A percentile compares a stretch with the other conserved stretches of the same genome.
These are phyloP conservation scores for Lasioglossum leucozonium DNA, from an alignment of 2,888 invertebrate species.

Conservation along the genomic window DNA sequence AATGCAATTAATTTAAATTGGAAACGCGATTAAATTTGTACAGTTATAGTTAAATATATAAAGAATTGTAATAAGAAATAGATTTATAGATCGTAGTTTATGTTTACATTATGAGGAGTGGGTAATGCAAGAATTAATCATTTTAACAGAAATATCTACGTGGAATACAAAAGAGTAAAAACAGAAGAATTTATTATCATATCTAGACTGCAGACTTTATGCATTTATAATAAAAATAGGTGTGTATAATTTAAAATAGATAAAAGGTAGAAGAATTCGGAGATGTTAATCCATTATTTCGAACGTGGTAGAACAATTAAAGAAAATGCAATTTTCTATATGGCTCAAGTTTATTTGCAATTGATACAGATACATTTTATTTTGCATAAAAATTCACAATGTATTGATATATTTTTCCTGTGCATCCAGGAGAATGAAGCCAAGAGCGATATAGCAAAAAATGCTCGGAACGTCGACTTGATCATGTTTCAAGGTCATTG, in stretches of 20 bases:
- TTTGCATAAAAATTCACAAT: not conserved
- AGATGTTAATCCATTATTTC: not conserved
- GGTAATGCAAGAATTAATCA: not conserved
- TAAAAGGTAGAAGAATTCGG: not conserved
- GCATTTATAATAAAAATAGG: not conserved
- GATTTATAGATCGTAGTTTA: not conserved
- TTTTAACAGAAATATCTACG: not conserved
- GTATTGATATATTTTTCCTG: too few relatives aligned
- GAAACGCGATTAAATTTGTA: conserved; percentile 1
- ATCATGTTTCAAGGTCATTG: not conserved
- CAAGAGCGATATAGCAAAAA: not conserved
- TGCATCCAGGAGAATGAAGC: not conserved
- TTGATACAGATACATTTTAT: not conserved
- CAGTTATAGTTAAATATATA: not conserved
- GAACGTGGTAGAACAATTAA: not conserved
- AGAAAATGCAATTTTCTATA: not conserved
- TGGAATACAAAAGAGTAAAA: not conserved
- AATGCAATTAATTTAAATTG: conserved; percentile 1
- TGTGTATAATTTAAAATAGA: not conserved
- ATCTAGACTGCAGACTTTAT: not conserved
- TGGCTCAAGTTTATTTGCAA: not conserved
- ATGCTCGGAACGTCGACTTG: too few relatives aligned
- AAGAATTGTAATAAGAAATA: not conserved
- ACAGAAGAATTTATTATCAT: not conserved
- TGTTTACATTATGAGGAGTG: not conserved